Conservation (phyloP, 1,140 invertebrate genomes). For the Cataglyphis hispanica region DNA sequence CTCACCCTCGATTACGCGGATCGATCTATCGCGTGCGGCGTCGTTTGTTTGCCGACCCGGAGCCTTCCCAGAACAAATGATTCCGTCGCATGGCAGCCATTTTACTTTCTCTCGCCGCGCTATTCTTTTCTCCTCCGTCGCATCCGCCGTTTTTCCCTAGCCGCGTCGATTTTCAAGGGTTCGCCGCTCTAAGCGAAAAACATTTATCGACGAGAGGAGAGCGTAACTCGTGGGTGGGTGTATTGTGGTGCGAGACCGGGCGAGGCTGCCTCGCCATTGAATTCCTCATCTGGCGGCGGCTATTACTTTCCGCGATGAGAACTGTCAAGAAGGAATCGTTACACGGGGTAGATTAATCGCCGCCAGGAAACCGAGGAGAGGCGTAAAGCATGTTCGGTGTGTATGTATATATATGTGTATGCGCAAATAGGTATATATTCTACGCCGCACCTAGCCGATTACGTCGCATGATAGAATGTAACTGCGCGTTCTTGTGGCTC, state of each 20-base stretch:
- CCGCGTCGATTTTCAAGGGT: conserved; percentile 41
- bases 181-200: conserved; percentile 53
- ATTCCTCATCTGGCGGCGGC: conserved; percentile 71
- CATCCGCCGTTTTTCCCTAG: conserved; percentile 1
- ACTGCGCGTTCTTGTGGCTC: conserved; percentile 10
- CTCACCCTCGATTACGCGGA: conserved; percentile 78
- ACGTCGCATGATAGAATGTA: conserved; percentile 54
- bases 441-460: conserved; percentile 30
- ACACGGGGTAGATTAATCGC: conserved; percentile 74
- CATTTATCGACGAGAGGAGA: conserved; percentile 21
- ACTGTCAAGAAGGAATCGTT: conserved; percentile 71
- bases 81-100: conserved; percentile 68
- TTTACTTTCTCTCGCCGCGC: conserved; percentile 48
- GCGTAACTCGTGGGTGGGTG: conserved; percentile 29
- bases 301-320: conserved; percentile 75
- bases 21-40: conserved; percentile 77
- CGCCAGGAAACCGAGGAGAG: conserved; percentile 68
- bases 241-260: conserved; percentile 51
- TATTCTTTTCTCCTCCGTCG: not conserved
- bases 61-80: conserved; percentile 68
- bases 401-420: conserved; percentile 1
- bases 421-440: too few species aligned
- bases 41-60: conserved; percentile 66
- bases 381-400: conserved; percentile 25
- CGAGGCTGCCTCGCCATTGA: conserved; percentile 64